These are phyloP conservation scores for Pachliopta kotzebuea DNA, from an alignment of 2,888 invertebrate species.

Conservation along the genomic window DNA sequence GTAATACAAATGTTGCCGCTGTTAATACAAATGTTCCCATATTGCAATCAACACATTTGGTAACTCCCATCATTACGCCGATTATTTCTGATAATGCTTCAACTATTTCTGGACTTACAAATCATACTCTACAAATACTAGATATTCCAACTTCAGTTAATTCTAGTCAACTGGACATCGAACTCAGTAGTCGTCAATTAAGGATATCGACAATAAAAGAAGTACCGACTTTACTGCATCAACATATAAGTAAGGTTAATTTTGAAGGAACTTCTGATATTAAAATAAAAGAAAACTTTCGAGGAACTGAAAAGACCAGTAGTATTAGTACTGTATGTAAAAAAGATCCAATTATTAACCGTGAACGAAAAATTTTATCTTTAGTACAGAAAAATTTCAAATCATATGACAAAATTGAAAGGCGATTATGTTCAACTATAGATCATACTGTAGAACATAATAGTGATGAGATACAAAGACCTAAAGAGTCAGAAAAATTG, in stretches of 20 bases:
- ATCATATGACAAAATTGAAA: slow-evolving; percentile 29
- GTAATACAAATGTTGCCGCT: slow-evolving; percentile 47
- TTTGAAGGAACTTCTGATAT: not conserved
- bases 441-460: slow-evolving; percentile 31
- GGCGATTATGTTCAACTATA: slow-evolving; percentile 31
- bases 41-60: slow-evolving; percentile 49
- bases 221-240: not conserved
- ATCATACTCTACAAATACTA: slow-evolving; percentile 27
- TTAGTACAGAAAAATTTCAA: slow-evolving; percentile 54
- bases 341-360: slow-evolving; percentile 22
- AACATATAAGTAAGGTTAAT: not conserved
- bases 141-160: not conserved
- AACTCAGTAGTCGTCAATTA: not conserved
- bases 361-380: slow-evolving; percentile 45
- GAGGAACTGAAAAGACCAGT: not conserved
- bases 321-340: slow-evolving; percentile 35
- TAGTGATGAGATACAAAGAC: slow-evolving; percentile 32
- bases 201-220: not conserved
- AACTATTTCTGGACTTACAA: slow-evolving; percentile 34
- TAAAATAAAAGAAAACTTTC: not conserved
- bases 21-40: slow-evolving; percentile 47
- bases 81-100: slow-evolving; percentile 48
- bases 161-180: not conserved
- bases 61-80: slow-evolving; percentile 46
- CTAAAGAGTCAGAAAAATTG: slow-evolving; percentile 46